Base-by-base conservation (phyloP, 2,797 vertebrate species). In the Microcaecilia unicolor region DNA sequence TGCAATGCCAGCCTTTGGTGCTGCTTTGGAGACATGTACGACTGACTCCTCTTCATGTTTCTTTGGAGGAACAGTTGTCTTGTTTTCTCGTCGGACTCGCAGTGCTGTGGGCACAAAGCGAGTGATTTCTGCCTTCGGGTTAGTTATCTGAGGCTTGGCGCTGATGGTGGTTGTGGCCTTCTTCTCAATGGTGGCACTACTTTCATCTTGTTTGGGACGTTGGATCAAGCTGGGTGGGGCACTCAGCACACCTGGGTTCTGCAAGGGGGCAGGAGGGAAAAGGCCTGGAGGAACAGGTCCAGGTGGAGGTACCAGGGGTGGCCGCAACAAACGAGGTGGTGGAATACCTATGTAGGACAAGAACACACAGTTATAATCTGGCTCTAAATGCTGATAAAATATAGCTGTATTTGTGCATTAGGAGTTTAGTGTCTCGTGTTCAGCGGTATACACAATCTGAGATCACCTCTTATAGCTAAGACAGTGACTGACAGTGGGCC, bases 141-240 rank as follows among this genome's bases (percentile, higher is more conserved):
- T 96, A 56, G 94, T 98, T 63, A 98, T 98, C 67, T 98, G 96
- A 0, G 96, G 93, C 64, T 98, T 98, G 61, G 95, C 96, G 3
- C 95, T 98, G 73, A 98, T 99, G 4, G 92, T 97, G 33, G 94
- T 92, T 0, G 88, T 91, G 47, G 95, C 86, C 13, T 94, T 88
- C 64, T 99, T 98, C 70, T 99, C 95, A 4, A 96, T 99, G 64
- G 93, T 98, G 60, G 92, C 87, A 1, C 87, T 72, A 34, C 68
- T 81, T 57, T 70, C 70, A 59, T 91, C 90, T 1, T 75, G 49
- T 48, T 83, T 84, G 16, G 90, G 88, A 9, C 93, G 87, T 50
- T 91, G 89, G 24, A 96, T 92, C 38, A 98, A 74, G 58, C 70
- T 95, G 54, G 93, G 95, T 0, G 95, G 93, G 11, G 95, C 95